Evolutionary conservation across 2,113 vertebrate species (phyloP), one percentile per base, ranked within the genome.

Genomic region (Alligator sinensis): DNA sequence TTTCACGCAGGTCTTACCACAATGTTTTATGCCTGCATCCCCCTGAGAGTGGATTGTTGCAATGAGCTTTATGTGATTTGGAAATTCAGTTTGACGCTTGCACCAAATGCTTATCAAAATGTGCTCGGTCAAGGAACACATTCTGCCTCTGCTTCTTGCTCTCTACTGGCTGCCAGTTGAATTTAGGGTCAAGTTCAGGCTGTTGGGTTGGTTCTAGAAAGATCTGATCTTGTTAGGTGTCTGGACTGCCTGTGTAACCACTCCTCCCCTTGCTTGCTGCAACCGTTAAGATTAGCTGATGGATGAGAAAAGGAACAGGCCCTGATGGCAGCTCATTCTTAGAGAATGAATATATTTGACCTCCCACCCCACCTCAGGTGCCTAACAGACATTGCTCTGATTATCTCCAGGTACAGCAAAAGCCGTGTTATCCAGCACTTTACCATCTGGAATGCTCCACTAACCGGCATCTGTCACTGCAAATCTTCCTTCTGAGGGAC

Each of bases 1-100:
- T 87, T 84, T 22, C 11, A 24, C 5, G 13, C 1, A 2, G 3
- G 4, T 11, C 30, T 72, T 21, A 38, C 30, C 1, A 0, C 2
- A 58, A 18, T 30, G 77, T 22, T 88, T 90, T 64, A 11, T 87
- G 11, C 58, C 62, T 66, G 54, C 30, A 17, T 54, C 89, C 9
- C 17, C 25, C 77, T 30, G 77, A 89, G 84, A 81, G 54, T 63
- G 17, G 63, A 22, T 70, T 82, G 34, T 9, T 88, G 34, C 64
- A 80, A 14, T 55, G 13, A 14, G 4, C 30, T 90, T 9, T 77
- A 4, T 34, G 82, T 77, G 70, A 55, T 54, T 72, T 84, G 25
- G n/a, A 88, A 68, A 54, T 80, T 68, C 9, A 78, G 16, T 82
- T 94, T 89, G 15, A 87, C 61, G 91, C 90, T 86, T 10, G 27